Evolutionary conservation across 2,888 invertebrate species (phyloP), one percentile per base, ranked within the genome.

Genomic region (Latheticus oryzae): DNA sequence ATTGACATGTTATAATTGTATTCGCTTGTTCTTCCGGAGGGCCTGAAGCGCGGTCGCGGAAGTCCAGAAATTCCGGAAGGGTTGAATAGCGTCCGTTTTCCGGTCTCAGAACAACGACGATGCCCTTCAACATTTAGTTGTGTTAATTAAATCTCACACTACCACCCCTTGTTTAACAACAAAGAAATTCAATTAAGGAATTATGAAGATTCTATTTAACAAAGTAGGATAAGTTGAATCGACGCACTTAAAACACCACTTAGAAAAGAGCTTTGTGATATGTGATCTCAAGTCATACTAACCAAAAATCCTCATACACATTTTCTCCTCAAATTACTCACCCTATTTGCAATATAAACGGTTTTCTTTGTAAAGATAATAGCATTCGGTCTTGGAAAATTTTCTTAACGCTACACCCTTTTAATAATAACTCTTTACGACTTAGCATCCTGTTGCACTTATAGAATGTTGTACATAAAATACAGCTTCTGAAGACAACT

Each of bases 101-200:
- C 56, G 42, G 32, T 13, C 48, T 48, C 38, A 9, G 28, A 11
- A 50, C 50, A 28, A 50, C 50, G 19, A 19, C 50, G 21, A 21
- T 21, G 45, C 24, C 52, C 43, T 52, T 57, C 51, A 21, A 50
- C 45, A 52, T 57, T 35, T 42, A 45, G 58, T 37, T 35, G 60
- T 51, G 51, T 61, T 63, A 63, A 63, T 63, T 63, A 61, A 63
- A 63, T 63, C 56, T 52, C 37, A 53, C 50, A 53, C 32, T 28
- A 15, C 45, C 30, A 62, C 45, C 57, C 42, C 50, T 30, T 60
- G 60, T 55, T 57, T 51, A 59, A 57, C 61, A 61, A 61, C 63
- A 63, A 63, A 63, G 60, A 63, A 63, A 63, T 61, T 63, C 63
- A 61, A 63, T 63, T 63, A 63, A 61, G 63, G 56, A 63, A 58